Conservation (phyloP, 2,113 vertebrate genomes). For the Phoenicopterus ruber region DNA sequence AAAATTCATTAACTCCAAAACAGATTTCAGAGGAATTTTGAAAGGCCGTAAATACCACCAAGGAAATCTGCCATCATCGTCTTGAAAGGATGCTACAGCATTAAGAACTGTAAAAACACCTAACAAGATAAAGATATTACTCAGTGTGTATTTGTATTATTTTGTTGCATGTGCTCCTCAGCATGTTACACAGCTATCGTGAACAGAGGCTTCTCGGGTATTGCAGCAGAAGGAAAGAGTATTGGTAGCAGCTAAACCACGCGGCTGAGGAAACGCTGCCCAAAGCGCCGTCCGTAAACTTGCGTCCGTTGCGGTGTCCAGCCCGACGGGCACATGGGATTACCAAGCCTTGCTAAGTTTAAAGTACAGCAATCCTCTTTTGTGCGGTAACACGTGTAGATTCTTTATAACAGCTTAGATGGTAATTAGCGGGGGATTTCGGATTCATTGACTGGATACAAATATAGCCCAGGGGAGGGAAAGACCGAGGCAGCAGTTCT, state of each 20-base stretch:
- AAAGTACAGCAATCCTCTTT: slow-evolving; percentile 58
- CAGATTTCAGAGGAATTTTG: neutral
- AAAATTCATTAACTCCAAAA: neutral
- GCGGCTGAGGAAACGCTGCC: neutral
- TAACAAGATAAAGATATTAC: neutral
- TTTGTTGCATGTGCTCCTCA: neutral
- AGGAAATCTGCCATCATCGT: neutral
- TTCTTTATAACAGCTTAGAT: slow-evolving; percentile 53
- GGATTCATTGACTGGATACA: slow-evolving; percentile 17
- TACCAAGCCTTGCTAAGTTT: slow-evolving; percentile 46
- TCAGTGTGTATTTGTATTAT: accelerated
- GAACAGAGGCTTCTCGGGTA: neutral
- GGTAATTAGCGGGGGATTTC: slow-evolving; percentile 39
- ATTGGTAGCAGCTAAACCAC: neutral
- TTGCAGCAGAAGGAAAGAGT: neutral
- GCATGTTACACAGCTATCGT: neutral
- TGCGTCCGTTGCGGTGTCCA: neutral
- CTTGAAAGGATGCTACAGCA: neutral
- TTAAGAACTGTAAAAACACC: neutral
- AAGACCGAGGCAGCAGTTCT: neutral
- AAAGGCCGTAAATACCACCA: neutral
- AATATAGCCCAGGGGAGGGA: slow-evolving; percentile 25
- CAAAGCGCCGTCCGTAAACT: neutral
- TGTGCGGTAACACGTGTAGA: slow-evolving; percentile 8
- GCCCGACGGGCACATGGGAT: neutral